A percentile compares a stretch with the other conserved stretches of the same genome.
phyloP scores from a whole-genome alignment of 37 sponge, comb jelly and placozoan genomes.

The Oscarella lobularis region DNA sequence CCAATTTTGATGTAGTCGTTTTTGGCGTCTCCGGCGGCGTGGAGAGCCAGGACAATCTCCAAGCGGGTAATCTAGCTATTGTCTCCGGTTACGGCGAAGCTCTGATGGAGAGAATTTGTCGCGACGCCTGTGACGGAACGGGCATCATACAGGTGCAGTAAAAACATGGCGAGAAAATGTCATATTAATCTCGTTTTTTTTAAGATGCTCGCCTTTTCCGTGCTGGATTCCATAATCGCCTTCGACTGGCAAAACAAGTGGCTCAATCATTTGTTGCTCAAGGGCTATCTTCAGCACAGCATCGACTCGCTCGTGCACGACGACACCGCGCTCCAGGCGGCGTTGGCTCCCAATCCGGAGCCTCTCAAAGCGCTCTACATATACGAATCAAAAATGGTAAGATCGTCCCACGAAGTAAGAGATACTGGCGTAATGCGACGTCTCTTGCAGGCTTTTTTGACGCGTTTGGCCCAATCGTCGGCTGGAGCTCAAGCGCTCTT shows the following conservation, averaged over 20 bases:
- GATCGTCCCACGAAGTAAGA: not conserved
- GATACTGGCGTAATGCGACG: not conserved
- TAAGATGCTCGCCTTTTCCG: slow-evolving; percentile 75
- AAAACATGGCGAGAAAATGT: not conserved
- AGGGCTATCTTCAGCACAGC: slow-evolving; percentile 60
- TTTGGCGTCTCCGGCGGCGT: not conserved
- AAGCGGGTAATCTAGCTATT: slow-evolving; percentile 26
- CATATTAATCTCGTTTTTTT: not conserved
- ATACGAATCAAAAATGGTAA: slow-evolving; percentile 86
- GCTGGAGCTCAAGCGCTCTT: slow-evolving; percentile 57
- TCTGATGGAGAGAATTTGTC: slow-evolving; percentile 75
- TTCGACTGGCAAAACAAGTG: slow-evolving; percentile 54
- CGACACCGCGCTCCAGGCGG: slow-evolving; percentile 54
- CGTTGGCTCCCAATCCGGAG: slow-evolving; percentile 44
- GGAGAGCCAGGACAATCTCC: slow-evolving; percentile 8
- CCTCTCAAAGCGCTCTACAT: slow-evolving; percentile 66
- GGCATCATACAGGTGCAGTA: slow-evolving; percentile 59
- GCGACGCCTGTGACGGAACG: slow-evolving; percentile 77
- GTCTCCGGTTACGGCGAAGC: slow-evolving; percentile 65
- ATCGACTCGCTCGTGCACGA: slow-evolving; percentile 64
- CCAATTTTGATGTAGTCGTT: too few species aligned
- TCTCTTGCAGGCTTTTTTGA: slow-evolving; percentile 51
- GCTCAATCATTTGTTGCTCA: slow-evolving; percentile 41
- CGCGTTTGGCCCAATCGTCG: slow-evolving; percentile 41
- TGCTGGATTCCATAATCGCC: slow-evolving; percentile 54